phyloP scores from a whole-genome alignment of 2,888 invertebrate genomes.

The Pollenia labialis region DNA sequence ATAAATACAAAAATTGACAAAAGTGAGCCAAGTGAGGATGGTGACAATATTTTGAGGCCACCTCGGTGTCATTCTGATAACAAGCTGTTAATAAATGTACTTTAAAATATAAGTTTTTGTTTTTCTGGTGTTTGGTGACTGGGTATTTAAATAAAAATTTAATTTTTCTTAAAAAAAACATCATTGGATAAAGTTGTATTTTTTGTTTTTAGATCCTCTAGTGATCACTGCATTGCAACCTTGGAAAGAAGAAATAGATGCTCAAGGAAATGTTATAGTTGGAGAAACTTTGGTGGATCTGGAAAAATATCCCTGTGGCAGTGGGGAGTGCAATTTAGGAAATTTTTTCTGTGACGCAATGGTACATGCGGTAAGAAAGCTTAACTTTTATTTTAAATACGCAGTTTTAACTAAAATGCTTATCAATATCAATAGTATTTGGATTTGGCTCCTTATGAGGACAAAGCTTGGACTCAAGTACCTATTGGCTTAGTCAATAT shows the following conservation, averaged over 20 bases:
- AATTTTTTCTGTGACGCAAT: slow-evolving; percentile 90
- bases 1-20: too few relatives aligned
- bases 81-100: too few relatives aligned
- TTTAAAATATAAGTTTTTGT: not conserved
- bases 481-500: slow-evolving; percentile 88
- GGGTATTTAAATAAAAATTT: slow-evolving; percentile 24
- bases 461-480: slow-evolving; percentile 87
- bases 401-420: not conserved
- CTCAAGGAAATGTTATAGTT: slow-evolving; percentile 85
- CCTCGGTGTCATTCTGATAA: too few relatives aligned
- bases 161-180: not conserved
- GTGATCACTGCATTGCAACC: slow-evolving; percentile 86
- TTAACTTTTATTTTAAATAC: not conserved
- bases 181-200: not conserved
- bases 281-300: slow-evolving; percentile 87
- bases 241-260: slow-evolving; percentile 87
- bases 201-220: slow-evolving; percentile 85
- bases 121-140: not conserved
- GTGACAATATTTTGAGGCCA: too few relatives aligned
- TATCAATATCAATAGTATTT: slow-evolving; percentile 75
- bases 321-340: slow-evolving; percentile 90
- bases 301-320: slow-evolving; percentile 85
- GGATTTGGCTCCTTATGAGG: slow-evolving; percentile 80
- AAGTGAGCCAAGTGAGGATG: too few relatives aligned
- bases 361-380: slow-evolving; percentile 86